A percentile compares a stretch with the other conserved stretches of the same genome.
These are phyloP conservation scores for Phalacrocorax carbo DNA, from an alignment of 2,113 vertebrate species.

Conservation along the genomic window DNA sequence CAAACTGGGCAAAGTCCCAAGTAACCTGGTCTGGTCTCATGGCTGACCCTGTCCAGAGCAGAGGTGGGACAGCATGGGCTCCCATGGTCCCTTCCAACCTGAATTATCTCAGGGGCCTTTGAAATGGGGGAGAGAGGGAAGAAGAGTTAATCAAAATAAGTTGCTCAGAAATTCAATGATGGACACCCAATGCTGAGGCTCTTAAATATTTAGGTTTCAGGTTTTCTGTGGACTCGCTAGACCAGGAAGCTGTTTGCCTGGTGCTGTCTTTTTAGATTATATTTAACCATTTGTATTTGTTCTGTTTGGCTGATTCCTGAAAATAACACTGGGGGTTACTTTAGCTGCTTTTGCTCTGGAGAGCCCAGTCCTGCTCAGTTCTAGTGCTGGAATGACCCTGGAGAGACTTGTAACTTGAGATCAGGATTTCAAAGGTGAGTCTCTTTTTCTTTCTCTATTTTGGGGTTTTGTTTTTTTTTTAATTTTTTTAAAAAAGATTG, in stretches of 20 bases:
- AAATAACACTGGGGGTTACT: neutral
- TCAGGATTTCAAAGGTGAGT: neutral
- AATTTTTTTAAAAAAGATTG: neutral
- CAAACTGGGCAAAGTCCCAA: neutral
- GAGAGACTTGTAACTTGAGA: neutral
- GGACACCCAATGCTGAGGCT: neutral
- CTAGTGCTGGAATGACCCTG: neutral
- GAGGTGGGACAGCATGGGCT: neutral
- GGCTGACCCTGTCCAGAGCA: neutral
- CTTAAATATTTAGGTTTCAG: neutral
- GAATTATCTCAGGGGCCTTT: neutral
- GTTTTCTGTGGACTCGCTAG: neutral
- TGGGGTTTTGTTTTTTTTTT: neutral
- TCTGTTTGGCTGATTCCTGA: neutral
- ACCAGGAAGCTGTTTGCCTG: neutral
- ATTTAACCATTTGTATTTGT: neutral
- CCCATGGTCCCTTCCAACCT: neutral
- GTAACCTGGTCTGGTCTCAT: neutral
- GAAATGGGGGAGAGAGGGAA: neutral
- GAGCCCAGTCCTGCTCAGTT: neutral
- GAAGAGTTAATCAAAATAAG: neutral
- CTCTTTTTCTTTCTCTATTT: neutral
- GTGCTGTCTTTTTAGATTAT: neutral
- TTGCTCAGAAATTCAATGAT: neutral
- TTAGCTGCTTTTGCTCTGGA: neutral